Evolutionary conservation across 2,113 vertebrate species (phyloP), one percentile per base, ranked within the genome.

Genomic region (Macaca mulatta): DNA sequence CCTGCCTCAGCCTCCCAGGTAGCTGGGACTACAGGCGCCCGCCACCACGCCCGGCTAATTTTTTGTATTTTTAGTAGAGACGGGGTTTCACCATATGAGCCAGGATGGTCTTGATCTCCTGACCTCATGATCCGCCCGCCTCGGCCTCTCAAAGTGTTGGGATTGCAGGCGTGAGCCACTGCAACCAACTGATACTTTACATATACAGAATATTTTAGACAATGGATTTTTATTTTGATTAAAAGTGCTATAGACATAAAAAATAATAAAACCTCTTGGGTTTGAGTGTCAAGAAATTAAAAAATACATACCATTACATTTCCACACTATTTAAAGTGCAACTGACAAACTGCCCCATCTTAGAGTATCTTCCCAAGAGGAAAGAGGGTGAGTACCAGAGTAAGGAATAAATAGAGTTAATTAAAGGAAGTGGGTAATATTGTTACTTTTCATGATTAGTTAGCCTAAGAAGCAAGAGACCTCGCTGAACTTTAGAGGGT

Each of bases 181-280:
- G 18, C 52, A 7, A 18, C 18, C 6, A 7, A 23, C 3, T 84
- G 22, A 75, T 95, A 11, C 90, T 96, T 97, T 75, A 94, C 6
- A 75, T 55, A 52, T 57, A 81, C 12, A 94, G 48, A 57, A 35
- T 70, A 59, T 92, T 89, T 92, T 35, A 83, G 27, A 70, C 8
- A 96, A 50, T 43, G 2, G 22, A 87, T 72, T 93, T 93, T 97
- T 89, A 85, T 89, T 90, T 95, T 69, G 64, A 40, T 82, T 92
- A 59, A 45, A 95, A 82, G 2, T 79, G 40, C 2, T 94, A 23
- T 25, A 64, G 11, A 30, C 13, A 64, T 64, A 64, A 64, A 64
- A 64, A 55, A 78, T 69, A 50, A 74, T 45, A 86, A 67, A 10
- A 92, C 16, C 3, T 81, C 14, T 75, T 75, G 11, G 45, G 4